A percentile compares a stretch with the other conserved stretches of the same genome.
Evolutionary conservation across 2,888 invertebrate species (phyloP).

Genomic region (Harpalus rufipes): DNA sequence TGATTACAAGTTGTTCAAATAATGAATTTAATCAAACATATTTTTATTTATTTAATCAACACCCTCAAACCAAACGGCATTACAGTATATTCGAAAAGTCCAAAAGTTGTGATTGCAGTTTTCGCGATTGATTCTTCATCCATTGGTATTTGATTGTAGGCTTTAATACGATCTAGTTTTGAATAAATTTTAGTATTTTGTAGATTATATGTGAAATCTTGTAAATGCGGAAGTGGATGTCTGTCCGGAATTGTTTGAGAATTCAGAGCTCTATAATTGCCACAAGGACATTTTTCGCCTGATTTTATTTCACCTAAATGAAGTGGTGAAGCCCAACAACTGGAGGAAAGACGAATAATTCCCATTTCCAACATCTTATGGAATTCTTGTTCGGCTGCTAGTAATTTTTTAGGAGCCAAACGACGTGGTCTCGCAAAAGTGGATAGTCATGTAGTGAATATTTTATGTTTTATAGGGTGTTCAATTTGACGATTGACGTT

Average conservation of each 20-base stretch:
- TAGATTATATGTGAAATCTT: conserved; percentile 1
- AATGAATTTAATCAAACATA: no score
- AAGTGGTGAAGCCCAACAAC: not conserved
- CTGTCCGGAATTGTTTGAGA: not conserved
- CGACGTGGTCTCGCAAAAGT: conserved; percentile 10
- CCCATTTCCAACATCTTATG: not conserved
- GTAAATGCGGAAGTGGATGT: conserved; percentile 2
- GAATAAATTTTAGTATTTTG: no score
- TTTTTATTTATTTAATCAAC: no score
- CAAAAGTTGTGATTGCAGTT: no score
- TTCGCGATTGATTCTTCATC: not conserved
- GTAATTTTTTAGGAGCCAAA: not conserved
- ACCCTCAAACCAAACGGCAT: not conserved
- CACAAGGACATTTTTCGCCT: not conserved
- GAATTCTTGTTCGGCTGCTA: not conserved
- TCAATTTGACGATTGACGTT: not conserved
- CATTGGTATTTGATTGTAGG: no score
- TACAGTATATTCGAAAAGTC: not conserved
- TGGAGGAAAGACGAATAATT: not conserved
- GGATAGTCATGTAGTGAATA: not conserved
- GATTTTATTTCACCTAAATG: not conserved
- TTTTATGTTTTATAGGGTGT: not conserved
- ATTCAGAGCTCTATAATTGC: conserved; percentile 1
- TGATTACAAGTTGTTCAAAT: no score
- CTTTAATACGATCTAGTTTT: not conserved